These are phyloP conservation scores for Oxygymnocypris stewartii DNA, from an alignment of 2,113 vertebrate species.

Conservation along the genomic window DNA sequence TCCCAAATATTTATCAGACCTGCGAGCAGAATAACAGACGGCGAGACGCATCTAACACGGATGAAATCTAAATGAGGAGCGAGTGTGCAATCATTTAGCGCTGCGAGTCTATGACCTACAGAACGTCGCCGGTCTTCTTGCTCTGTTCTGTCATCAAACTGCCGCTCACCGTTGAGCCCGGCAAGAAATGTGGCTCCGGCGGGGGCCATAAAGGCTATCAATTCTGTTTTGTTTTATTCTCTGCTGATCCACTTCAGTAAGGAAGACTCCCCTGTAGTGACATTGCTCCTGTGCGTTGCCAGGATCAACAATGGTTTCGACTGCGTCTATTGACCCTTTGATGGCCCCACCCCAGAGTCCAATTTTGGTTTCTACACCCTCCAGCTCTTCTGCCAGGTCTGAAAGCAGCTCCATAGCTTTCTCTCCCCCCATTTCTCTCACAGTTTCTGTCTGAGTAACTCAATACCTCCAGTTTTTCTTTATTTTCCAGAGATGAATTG, in stretches of 20 bases:
- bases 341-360: constrained; percentile 50
- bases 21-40: constrained; percentile 15
- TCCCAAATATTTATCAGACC: constrained; percentile 39
- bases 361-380: constrained; percentile 48
- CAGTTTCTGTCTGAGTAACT: constrained; percentile 27
- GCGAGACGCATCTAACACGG: constrained; percentile 1
- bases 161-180: constrained; percentile 42
- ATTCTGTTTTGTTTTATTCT: constrained; percentile 55
- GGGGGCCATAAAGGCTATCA: constrained; percentile 56
- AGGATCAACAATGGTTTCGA: constrained; percentile 57
- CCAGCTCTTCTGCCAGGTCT: constrained; percentile 33
- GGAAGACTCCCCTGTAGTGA: constrained; percentile 50
- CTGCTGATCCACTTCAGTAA: constrained; percentile 55
- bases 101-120: constrained; percentile 40
- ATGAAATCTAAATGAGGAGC: constrained; percentile 35
- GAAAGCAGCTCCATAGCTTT: constrained; percentile 37
- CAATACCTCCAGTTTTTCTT: constrained; percentile 41
- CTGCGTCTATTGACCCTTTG: constrained; percentile 53
- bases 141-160: constrained; percentile 50
- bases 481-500: constrained; percentile 23
- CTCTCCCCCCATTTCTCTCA: constrained; percentile 1
- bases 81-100: constrained; percentile 51
- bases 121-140: constrained; percentile 30
- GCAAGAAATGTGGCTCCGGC: constrained; percentile 51
- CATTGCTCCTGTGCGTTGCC: constrained; percentile 50